These are phyloP conservation scores for Dichetophora obliterata DNA, from an alignment of 2,888 invertebrate species.

Conservation along the genomic window DNA sequence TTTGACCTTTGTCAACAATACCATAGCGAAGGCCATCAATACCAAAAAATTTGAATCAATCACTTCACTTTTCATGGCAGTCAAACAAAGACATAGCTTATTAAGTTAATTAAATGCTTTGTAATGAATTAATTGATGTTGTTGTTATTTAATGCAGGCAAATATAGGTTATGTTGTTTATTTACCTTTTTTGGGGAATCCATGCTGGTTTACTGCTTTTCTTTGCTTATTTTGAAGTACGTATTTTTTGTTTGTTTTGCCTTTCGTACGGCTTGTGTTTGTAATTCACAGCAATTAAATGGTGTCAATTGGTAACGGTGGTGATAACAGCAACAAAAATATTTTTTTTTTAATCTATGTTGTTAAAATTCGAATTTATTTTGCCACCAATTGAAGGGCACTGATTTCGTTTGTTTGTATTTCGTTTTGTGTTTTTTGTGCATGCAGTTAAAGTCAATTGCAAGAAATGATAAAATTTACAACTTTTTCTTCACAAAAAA, in stretches of 20 bases:
- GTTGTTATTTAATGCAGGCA: no score
- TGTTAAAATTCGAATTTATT: conserved; percentile 5
- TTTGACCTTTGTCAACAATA: no score
- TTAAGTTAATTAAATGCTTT: no score
- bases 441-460: conserved; percentile 13
- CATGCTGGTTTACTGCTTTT: conserved; percentile 50
- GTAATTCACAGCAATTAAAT: conserved; percentile 31
- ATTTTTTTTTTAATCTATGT: conserved; percentile 12
- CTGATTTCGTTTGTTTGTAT: background rate
- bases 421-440: background rate
- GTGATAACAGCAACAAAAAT: background rate
- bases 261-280: conserved; percentile 27
- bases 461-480: conserved; percentile 36
- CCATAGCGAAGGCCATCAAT: no score
- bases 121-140: no score
- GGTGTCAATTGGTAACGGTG: conserved; percentile 37
- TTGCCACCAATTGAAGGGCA: conserved; percentile 14
- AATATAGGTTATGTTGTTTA: background rate
- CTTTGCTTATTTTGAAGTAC: conserved; percentile 23
- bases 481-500: conserved; percentile 30
- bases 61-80: no score
- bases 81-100: no score
- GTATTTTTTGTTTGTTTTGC: conserved; percentile 36
- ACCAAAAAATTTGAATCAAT: no score
- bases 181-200: conserved; percentile 63